Conservation (phyloP, 2,797 vertebrate species). For the Bradypodion pumilum region DNA sequence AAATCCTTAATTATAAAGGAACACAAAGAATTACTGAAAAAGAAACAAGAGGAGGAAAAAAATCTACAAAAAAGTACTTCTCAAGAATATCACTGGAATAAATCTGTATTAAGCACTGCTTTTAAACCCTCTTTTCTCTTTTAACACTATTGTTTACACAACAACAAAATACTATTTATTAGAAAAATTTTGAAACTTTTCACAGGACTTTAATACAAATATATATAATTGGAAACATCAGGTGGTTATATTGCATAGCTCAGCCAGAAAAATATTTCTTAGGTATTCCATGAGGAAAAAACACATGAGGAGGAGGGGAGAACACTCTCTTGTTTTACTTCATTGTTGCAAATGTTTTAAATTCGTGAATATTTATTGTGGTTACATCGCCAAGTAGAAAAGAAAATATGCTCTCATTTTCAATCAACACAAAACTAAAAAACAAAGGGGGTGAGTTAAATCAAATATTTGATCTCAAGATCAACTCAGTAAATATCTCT, state of each 20-base stretch:
- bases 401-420: neutral
- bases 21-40: conserved; percentile 4
- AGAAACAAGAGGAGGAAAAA: neutral
- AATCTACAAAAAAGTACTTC: neutral
- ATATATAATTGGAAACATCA: neutral
- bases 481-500: neutral
- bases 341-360: neutral
- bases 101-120: neutral
- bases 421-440: neutral
- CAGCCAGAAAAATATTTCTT: neutral
- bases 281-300: neutral
- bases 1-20: conserved; percentile 80
- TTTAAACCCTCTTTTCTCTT: neutral
- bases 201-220: neutral
- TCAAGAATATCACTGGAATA: neutral
- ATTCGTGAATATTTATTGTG: neutral
- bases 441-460: neutral
- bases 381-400: neutral
- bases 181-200: neutral
- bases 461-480: neutral
- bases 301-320: neutral
- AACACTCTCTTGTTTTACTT: neutral
- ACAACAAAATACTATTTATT: too few species aligned
- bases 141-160: neutral
- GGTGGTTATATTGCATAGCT: neutral